A percentile compares a stretch with the other conserved stretches of the same genome.
These are phyloP conservation scores for Poecilobothrus nobilitatus DNA, from an alignment of 2,888 invertebrate genomes.

Conservation along the genomic window DNA sequence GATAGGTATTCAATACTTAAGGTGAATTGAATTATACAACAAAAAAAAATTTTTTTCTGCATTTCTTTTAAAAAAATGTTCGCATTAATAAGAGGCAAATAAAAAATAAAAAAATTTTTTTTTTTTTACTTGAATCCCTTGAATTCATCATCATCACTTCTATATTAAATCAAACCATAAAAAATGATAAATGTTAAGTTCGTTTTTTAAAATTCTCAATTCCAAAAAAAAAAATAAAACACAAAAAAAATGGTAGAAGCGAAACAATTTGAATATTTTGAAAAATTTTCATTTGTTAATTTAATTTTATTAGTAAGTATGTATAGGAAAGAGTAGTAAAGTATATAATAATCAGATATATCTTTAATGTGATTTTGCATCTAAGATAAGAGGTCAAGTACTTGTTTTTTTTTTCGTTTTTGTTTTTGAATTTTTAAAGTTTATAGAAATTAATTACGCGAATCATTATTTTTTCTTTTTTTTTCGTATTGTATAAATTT, in stretches of 20 bases:
- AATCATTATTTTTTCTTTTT: not conserved
- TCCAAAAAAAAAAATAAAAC: not conserved
- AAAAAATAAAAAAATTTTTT: no score
- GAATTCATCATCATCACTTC: not conserved
- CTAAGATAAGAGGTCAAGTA: not conserved
- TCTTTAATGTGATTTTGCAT: not conserved
- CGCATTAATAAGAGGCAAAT: no score
- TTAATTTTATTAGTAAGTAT: not conserved
- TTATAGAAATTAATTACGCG: slow-evolving; percentile 6
- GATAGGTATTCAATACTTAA: no score
- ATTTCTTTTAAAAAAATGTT: no score
- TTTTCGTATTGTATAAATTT: no score
- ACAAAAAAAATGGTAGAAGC: not conserved
- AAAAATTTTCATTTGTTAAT: not conserved
- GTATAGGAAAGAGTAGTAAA: not conserved
- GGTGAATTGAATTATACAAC: no score
- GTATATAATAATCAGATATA: not conserved
- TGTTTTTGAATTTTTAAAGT: not conserved
- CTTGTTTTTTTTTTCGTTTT: not conserved
- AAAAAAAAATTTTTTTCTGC: no score
- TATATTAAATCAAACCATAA: not conserved
- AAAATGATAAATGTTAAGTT: not conserved
- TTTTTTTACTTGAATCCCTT: not conserved
- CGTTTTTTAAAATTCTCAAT: not conserved
- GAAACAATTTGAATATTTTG: not conserved